Evolutionary conservation across 2,797 vertebrate species (phyloP).

Genomic region (Staurois parvus): DNA sequence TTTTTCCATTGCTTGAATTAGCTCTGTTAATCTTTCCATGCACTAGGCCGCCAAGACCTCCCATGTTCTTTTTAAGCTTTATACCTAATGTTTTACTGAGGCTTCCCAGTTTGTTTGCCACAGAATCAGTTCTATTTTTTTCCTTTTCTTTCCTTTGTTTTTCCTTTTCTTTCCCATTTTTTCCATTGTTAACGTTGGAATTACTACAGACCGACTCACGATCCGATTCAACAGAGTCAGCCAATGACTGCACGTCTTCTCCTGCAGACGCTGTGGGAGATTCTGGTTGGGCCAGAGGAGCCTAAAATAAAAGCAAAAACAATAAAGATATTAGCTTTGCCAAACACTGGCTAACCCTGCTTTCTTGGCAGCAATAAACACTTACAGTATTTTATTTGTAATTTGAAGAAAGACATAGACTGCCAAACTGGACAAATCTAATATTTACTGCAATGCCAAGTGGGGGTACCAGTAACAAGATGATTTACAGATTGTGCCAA

Average conservation of each 20-base stretch:
- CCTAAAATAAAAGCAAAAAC: constrained; percentile 76
- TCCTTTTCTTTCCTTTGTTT: constrained; percentile 97
- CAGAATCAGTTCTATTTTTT: constrained; percentile 92
- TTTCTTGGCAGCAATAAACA: background rate
- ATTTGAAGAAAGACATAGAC: background rate
- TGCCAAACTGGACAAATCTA: background rate
- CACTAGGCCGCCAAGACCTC: constrained; percentile 94
- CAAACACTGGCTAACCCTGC: background rate
- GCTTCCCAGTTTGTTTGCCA: constrained; percentile 98
- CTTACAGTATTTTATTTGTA: background rate
- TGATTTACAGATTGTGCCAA: too few species aligned
- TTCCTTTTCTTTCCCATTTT: constrained; percentile 91
- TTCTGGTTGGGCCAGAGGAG: constrained; percentile 96
- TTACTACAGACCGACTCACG: constrained; percentile 96
- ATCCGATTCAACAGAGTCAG: constrained; percentile 97
- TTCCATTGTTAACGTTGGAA: constrained; percentile 93
- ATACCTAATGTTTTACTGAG: constrained; percentile 98
- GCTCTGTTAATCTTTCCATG: constrained; percentile 95
- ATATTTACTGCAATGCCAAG: background rate
- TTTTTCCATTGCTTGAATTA: constrained; percentile 83
- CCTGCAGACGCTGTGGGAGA: constrained; percentile 96
- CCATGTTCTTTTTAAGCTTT: constrained; percentile 99
- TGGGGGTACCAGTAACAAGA: too few species aligned
- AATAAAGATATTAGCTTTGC: background rate
- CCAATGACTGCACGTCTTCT: constrained; percentile 96